Conservation (phyloP, 2,888 invertebrate genomes). For the Caradrina kadenii region DNA sequence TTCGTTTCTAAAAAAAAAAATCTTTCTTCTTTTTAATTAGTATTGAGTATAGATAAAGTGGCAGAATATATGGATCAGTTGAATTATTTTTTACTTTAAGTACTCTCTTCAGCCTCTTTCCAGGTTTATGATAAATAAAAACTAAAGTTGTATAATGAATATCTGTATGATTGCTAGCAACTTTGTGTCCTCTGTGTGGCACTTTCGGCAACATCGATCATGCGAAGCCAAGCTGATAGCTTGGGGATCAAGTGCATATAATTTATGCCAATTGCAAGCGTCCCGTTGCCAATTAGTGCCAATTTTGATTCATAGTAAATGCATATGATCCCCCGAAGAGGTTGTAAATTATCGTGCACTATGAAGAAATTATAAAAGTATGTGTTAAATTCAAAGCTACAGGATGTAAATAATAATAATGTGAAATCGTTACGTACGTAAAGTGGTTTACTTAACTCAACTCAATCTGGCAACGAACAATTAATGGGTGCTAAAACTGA, state of each 20-base stretch:
- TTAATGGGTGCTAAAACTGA: conserved; percentile 41
- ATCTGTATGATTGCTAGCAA: conserved; percentile 76
- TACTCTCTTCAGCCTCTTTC: too few relatives aligned
- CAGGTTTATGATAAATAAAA: too few relatives aligned
- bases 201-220: conserved; percentile 70
- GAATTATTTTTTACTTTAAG: too few relatives aligned
- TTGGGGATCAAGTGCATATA: conserved; percentile 71
- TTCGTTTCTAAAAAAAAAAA: too few relatives aligned
- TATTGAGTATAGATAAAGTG: too few relatives aligned
- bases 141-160: not conserved
- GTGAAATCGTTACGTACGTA: conserved; percentile 53
- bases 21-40: too few relatives aligned
- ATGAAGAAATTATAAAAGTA: not conserved
- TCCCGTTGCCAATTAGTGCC: conserved; percentile 54
- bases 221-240: conserved; percentile 69
- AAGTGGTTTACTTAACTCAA: conserved; percentile 39
- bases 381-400: conserved; percentile 40
- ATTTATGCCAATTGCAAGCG: conserved; percentile 46
- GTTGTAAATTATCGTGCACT: conserved; percentile 44
- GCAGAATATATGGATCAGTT: too few relatives aligned
- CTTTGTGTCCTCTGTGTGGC: conserved; percentile 79
- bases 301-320: conserved; percentile 42
- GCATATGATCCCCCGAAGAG: conserved; percentile 45
- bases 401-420: conserved; percentile 31
- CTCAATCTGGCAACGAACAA: conserved; percentile 35